These are phyloP conservation scores for Euclidia mi DNA, from an alignment of 2,888 invertebrate genomes.

Conservation along the genomic window DNA sequence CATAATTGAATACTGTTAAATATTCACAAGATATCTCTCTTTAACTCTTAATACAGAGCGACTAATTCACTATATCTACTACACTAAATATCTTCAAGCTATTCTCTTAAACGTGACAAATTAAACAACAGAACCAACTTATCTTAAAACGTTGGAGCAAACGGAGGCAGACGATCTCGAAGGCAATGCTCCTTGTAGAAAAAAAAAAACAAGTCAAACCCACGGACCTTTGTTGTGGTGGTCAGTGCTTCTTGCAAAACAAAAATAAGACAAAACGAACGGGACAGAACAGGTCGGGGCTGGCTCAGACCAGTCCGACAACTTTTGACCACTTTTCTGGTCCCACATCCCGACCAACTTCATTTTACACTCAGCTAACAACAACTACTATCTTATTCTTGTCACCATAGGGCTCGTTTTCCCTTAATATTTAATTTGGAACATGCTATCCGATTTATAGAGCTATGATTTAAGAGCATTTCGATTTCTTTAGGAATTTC, in stretches of 20 bases:
- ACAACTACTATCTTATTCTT: constrained; percentile 48
- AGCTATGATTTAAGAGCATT: constrained; percentile 85
- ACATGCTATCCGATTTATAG: constrained; percentile 37
- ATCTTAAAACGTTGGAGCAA: constrained; percentile 57
- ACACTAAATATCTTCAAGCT: constrained; percentile 26
- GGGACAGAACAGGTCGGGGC: constrained; percentile 79
- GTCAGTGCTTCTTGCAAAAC: constrained; percentile 88
- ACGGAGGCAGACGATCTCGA: constrained; percentile 52
- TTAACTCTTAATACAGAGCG: too few species aligned
- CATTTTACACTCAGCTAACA: constrained; percentile 34
- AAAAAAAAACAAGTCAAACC: constrained; percentile 76
- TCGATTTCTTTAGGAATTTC: constrained; percentile 89
- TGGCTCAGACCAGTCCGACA: constrained; percentile 78
- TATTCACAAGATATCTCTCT: too few species aligned
- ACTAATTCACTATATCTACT: neutral
- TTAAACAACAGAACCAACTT: constrained; percentile 32
- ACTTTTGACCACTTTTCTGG: constrained; percentile 78
- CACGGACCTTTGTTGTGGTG: constrained; percentile 88
- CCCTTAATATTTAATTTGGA: constrained; percentile 6
- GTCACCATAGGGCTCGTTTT: constrained; percentile 48
- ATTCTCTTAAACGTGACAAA: constrained; percentile 37
- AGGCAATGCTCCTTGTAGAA: constrained; percentile 70
- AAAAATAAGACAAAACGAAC: constrained; percentile 87
- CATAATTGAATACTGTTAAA: too few species aligned
- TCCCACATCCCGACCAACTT: constrained; percentile 62